A percentile compares a stretch with the other conserved stretches of the same genome.
Evolutionary conservation across 1,140 invertebrate genomes (phyloP).

Genomic region (Drosophila sturtevanti): DNA sequence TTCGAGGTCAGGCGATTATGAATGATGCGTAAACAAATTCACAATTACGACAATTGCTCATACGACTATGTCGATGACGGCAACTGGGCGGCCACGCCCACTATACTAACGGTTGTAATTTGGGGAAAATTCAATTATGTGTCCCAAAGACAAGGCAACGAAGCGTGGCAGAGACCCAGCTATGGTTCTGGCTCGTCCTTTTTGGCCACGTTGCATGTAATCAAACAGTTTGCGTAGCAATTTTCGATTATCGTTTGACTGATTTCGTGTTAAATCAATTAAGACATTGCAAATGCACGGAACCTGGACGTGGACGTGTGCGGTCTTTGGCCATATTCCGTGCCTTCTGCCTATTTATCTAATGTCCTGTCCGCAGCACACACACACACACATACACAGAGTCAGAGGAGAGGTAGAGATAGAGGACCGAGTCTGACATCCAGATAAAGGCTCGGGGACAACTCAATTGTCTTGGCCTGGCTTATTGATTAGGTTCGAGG

Average conservation of each 20-base stretch:
- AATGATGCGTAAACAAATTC: slow-evolving; percentile 74
- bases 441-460: background rate
- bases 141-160: slow-evolving; percentile 47
- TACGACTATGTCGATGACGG: slow-evolving; percentile 25
- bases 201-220: slow-evolving; percentile 72
- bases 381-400: slow-evolving; percentile 15
- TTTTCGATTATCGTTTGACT: slow-evolving; percentile 82
- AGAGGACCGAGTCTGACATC: slow-evolving; percentile 12
- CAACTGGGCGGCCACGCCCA: slow-evolving; percentile 15
- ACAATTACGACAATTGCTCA: slow-evolving; percentile 75
- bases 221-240: slow-evolving; percentile 82
- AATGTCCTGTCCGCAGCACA: slow-evolving; percentile 50
- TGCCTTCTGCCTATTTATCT: slow-evolving; percentile 72
- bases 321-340: slow-evolving; percentile 50
- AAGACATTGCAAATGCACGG: slow-evolving; percentile 68
- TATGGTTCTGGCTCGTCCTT: slow-evolving; percentile 1
- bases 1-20: slow-evolving; percentile 53
- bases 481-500: background rate
- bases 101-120: slow-evolving; percentile 57
- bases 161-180: slow-evolving; percentile 56
- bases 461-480: slow-evolving; percentile 55
- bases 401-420: background rate
- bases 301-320: slow-evolving; percentile 20
- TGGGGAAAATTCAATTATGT: slow-evolving; percentile 74
- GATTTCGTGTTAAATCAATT: slow-evolving; percentile 82